Conservation (phyloP, 1,140 invertebrate species). For the Hestina assimilis region DNA sequence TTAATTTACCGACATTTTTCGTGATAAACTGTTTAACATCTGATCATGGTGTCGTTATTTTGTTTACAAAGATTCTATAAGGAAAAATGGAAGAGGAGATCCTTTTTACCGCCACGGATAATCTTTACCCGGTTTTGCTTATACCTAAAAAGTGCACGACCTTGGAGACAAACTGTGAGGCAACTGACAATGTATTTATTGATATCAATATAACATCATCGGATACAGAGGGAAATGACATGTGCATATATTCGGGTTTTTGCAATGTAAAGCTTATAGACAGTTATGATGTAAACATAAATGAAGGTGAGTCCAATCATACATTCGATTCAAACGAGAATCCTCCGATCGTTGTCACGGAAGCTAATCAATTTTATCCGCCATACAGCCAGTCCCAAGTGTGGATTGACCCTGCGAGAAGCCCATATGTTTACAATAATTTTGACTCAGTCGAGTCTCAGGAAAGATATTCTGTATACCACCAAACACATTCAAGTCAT, state of each 20-base stretch:
- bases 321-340: constrained; percentile 23
- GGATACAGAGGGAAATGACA: constrained; percentile 52
- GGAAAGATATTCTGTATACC: constrained; percentile 36
- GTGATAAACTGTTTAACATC: constrained; percentile 18
- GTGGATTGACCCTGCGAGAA: constrained; percentile 61
- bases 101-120: constrained; percentile 25
- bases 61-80: constrained; percentile 32
- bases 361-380: constrained; percentile 34
- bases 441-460: constrained; percentile 40
- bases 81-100: constrained; percentile 44
- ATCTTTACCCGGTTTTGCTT: constrained; percentile 45
- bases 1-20: constrained; percentile 50
- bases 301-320: constrained; percentile 16
- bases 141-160: constrained; percentile 55
- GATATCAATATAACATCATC: constrained; percentile 53
- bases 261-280: constrained; percentile 62
- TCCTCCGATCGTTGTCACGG: constrained; percentile 28
- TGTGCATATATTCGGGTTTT: constrained; percentile 53
- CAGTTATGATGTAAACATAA: constrained; percentile 40
- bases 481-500: constrained; percentile 34
- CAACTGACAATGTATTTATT: constrained; percentile 53
- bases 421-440: constrained; percentile 56
- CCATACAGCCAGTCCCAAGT: constrained; percentile 53
- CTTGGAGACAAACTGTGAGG: constrained; percentile 48
- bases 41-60: constrained; percentile 22